Evolutionary conservation across 2,113 vertebrate genomes (phyloP).

Genomic region (Dipodomys stephensi): DNA sequence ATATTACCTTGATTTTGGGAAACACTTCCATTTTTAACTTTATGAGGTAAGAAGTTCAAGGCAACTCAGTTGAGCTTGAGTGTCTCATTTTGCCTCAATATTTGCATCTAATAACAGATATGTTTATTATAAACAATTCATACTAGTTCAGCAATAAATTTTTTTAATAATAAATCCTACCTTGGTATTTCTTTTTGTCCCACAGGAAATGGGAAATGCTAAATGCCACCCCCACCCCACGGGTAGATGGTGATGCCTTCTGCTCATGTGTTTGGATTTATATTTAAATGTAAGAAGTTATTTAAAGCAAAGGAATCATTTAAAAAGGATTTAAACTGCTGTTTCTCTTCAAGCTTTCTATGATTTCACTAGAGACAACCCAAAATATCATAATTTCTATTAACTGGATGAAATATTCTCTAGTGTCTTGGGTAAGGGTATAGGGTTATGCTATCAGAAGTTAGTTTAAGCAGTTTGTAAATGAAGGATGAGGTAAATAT

Average conservation of each 20-base stretch:
- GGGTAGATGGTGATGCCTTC: too few species aligned
- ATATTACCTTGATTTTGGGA: conserved; percentile 4
- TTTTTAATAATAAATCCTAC: conserved; percentile 55
- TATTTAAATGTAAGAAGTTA: too few species aligned
- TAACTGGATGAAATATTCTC: conserved; percentile 4
- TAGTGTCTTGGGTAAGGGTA: neutral
- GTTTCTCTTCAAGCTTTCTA: conserved; percentile 8
- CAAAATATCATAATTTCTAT: conserved; percentile 29
- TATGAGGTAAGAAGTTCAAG: neutral
- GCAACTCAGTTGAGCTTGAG: conserved; percentile 35
- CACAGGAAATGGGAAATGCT: conserved; percentile 46
- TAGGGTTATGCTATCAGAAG: conserved; percentile 13
- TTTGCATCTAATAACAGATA: conserved; percentile 55
- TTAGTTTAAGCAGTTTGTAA: conserved; percentile 13
- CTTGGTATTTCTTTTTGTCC: conserved; percentile 52
- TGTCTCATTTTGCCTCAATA: neutral
- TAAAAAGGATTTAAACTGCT: neutral
- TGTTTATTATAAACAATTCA: conserved; percentile 48
- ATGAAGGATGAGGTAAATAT: conserved; percentile 36
- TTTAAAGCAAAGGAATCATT: too few species aligned
- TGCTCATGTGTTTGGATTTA: too few species aligned
- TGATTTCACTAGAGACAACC: conserved; percentile 43
- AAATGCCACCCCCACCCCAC: neutral
- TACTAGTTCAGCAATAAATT: neutral
- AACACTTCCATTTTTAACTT: conserved; percentile 30